Conservation (phyloP, 1,140 invertebrate genomes). For the Oscheius sp. region DNA sequence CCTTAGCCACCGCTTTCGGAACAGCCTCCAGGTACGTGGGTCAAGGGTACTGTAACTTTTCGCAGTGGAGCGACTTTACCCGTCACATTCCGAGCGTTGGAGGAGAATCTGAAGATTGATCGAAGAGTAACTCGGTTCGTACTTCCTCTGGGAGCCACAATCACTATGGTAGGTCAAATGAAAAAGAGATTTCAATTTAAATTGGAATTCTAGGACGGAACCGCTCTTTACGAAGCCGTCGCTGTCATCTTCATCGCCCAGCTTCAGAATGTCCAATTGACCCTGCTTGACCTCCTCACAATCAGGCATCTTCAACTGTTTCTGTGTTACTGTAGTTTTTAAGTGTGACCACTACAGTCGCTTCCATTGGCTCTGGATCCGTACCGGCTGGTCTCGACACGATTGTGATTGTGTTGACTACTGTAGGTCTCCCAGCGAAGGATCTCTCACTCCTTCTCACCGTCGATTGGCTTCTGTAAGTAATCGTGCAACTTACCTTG, state of each 20-base stretch:
- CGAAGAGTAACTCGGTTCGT: slow-evolving; percentile 82
- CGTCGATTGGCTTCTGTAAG: slow-evolving; percentile 94
- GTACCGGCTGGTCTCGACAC: slow-evolving; percentile 95
- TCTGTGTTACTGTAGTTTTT: slow-evolving; percentile 35
- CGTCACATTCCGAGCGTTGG: slow-evolving; percentile 76
- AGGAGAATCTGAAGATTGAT: slow-evolving; percentile 65
- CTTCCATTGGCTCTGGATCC: slow-evolving; percentile 90
- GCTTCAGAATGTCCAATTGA: slow-evolving; percentile 67
- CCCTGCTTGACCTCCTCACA: slow-evolving; percentile 70
- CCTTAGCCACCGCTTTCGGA: slow-evolving; percentile 83
- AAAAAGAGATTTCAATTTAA: neutral
- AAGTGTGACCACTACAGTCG: slow-evolving; percentile 88
- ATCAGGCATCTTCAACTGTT: slow-evolving; percentile 70
- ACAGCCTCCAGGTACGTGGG: slow-evolving; percentile 76
- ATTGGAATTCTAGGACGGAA: slow-evolving; percentile 61
- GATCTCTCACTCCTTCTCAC: slow-evolving; percentile 87
- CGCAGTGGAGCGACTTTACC: slow-evolving; percentile 84
- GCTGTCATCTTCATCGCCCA: slow-evolving; percentile 68
- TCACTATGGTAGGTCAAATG: slow-evolving; percentile 48
- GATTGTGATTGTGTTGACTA: slow-evolving; percentile 93
- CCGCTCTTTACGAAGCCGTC: slow-evolving; percentile 66
- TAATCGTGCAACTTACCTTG: no score
- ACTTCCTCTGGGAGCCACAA: slow-evolving; percentile 75
- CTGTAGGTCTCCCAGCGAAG: slow-evolving; percentile 83
- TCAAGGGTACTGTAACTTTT: slow-evolving; percentile 26